These are phyloP conservation scores for Notamacropus eugenii DNA, from an alignment of 2,797 vertebrate species.

Conservation along the genomic window DNA sequence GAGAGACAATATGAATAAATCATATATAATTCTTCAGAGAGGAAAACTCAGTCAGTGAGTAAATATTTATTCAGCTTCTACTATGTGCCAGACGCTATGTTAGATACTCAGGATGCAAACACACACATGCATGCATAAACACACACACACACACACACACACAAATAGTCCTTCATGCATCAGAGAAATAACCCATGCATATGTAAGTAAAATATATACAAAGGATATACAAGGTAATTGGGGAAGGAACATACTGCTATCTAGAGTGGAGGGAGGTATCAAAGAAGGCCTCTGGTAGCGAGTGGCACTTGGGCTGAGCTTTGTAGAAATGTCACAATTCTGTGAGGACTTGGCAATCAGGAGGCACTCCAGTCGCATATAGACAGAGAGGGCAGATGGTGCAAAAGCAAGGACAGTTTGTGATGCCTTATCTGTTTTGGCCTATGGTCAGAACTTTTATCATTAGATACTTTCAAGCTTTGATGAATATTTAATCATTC, in stretches of 20 bases:
- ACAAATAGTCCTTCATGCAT: background rate
- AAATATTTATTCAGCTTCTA: background rate
- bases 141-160: background rate
- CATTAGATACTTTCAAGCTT: conserved; percentile 61
- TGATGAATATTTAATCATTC: conserved; percentile 71
- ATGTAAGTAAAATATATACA: background rate
- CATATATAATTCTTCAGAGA: conserved; percentile 51
- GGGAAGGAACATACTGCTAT: background rate
- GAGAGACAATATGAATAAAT: conserved; percentile 21
- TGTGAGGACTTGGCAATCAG: background rate
- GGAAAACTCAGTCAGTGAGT: background rate
- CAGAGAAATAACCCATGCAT: background rate
- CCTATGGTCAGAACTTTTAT: conserved; percentile 61
- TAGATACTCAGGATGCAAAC: background rate
- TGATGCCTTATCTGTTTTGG: conserved; percentile 44
- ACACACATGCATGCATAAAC: background rate
- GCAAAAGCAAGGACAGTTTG: background rate
- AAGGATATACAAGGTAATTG: background rate
- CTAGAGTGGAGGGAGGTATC: background rate
- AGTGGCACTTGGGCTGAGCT: background rate
- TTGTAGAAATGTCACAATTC: background rate
- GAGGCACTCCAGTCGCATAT: background rate
- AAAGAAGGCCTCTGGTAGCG: background rate
- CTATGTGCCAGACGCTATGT: background rate
- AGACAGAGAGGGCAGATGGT: background rate